Evolutionary conservation across 2,113 vertebrate species (phyloP).

Genomic region (Etheostoma spectabile): DNA sequence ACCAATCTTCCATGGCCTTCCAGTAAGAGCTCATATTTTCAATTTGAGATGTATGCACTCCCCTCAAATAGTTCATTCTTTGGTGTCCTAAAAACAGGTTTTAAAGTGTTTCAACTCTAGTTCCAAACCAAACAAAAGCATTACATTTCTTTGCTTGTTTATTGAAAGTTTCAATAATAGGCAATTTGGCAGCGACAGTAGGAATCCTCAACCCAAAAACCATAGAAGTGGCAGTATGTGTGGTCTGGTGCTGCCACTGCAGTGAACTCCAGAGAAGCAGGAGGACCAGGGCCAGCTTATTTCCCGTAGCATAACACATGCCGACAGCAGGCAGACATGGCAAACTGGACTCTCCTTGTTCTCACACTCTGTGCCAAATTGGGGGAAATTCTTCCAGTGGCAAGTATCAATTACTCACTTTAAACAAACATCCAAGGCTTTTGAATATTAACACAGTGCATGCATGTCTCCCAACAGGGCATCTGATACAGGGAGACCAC

Average conservation of each 20-base stretch:
- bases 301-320: slow-evolving; percentile 77
- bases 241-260: slow-evolving; percentile 81
- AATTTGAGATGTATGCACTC: slow-evolving; percentile 52
- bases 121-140: slow-evolving; percentile 73
- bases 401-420: slow-evolving; percentile 84
- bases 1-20: slow-evolving; percentile 63
- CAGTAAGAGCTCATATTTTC: slow-evolving; percentile 65
- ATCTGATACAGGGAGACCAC: slow-evolving; percentile 78
- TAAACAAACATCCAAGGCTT: slow-evolving; percentile 79
- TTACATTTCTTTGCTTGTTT: slow-evolving; percentile 73
- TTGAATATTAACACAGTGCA: slow-evolving; percentile 77
- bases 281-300: slow-evolving; percentile 62
- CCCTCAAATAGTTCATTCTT: slow-evolving; percentile 55
- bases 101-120: slow-evolving; percentile 53
- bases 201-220: slow-evolving; percentile 74
- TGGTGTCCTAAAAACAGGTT: slow-evolving; percentile 51
- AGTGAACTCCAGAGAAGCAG: slow-evolving; percentile 64
- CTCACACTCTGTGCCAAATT: slow-evolving; percentile 83
- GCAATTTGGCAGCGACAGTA: slow-evolving; percentile 72
- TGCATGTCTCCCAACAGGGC: slow-evolving; percentile 58
- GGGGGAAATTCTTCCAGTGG: slow-evolving; percentile 86
- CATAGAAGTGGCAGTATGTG: slow-evolving; percentile 81
- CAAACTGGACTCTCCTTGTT: slow-evolving; percentile 77
- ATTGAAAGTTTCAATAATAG: slow-evolving; percentile 75
- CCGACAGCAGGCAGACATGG: slow-evolving; percentile 77